Conservation (phyloP, 2,797 vertebrate species). For the Urophycis tenuis region DNA sequence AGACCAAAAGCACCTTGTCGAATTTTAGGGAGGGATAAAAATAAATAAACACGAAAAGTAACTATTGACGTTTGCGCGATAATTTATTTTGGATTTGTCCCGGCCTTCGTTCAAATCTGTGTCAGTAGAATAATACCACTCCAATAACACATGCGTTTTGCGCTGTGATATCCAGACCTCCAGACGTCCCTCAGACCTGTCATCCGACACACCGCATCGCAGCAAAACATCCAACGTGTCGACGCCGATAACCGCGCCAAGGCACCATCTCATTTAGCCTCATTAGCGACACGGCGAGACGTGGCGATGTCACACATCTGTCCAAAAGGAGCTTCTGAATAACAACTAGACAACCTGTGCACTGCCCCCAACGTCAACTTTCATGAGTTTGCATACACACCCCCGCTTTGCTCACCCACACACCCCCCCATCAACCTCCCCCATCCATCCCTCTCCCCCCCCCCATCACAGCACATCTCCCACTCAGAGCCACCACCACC, state of each 20-base stretch:
- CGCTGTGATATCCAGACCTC: neutral
- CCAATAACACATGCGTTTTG: neutral
- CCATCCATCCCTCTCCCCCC: no score
- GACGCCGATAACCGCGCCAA: neutral
- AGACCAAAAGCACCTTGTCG: constrained; percentile 51
- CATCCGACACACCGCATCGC: neutral
- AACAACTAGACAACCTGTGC: neutral
- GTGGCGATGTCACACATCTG: neutral
- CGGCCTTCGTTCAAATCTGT: constrained; percentile 44
- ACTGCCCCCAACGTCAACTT: neutral
- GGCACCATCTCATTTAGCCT: neutral
- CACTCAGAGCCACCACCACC: neutral
- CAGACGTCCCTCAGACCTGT: neutral
- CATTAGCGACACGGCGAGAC: neutral
- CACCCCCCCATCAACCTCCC: no score
- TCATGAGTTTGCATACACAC: neutral
- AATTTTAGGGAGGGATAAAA: constrained; percentile 32
- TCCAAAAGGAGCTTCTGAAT: neutral
- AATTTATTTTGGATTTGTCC: constrained; percentile 28
- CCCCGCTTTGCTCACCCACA: neutral
- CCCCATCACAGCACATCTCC: constrained; percentile 36
- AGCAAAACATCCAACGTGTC: neutral
- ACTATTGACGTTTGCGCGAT: constrained; percentile 36
- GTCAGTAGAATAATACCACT: constrained; percentile 50
- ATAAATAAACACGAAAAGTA: constrained; percentile 33